phyloP scores from a whole-genome alignment of 2,888 invertebrate species.

The Torymus aiolomorphi region DNA sequence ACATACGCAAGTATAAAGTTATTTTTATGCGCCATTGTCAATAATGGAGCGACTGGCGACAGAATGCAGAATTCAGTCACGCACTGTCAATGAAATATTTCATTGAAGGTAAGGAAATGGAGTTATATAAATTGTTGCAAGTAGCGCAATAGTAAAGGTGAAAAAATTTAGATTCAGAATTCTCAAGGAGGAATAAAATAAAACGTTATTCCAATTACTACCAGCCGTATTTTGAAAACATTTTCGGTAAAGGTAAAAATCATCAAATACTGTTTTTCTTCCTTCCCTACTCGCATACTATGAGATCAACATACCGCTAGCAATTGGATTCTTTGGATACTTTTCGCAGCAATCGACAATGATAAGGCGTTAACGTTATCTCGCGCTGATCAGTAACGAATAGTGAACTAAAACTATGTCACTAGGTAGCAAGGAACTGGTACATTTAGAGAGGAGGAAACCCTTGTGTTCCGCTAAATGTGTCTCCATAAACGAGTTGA shows the following conservation, averaged over 20 bases:
- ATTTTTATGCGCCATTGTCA: neutral
- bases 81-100: conserved; percentile 50
- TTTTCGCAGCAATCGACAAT: too few relatives aligned
- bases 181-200: conserved; percentile 16
- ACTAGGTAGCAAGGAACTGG: neutral
- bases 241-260: too few relatives aligned
- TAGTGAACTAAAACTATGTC: neutral
- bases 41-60: neutral
- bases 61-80: conserved; percentile 21
- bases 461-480: too few relatives aligned
- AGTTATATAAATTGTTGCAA: conserved; percentile 54
- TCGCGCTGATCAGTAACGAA: neutral
- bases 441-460: too few relatives aligned
- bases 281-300: too few relatives aligned
- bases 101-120: conserved; percentile 46
- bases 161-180: conserved; percentile 53
- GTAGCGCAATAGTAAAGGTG: neutral
- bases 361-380: too few relatives aligned
- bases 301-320: too few relatives aligned
- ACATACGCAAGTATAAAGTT: too few relatives aligned
- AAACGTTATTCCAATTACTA: neutral
- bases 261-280: too few relatives aligned
- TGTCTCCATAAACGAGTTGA: too few relatives aligned
- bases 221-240: neutral
- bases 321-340: too few relatives aligned